Base-by-base conservation (phyloP, 92 coral and sea anemone species). In the Pocillopora grandis region DNA sequence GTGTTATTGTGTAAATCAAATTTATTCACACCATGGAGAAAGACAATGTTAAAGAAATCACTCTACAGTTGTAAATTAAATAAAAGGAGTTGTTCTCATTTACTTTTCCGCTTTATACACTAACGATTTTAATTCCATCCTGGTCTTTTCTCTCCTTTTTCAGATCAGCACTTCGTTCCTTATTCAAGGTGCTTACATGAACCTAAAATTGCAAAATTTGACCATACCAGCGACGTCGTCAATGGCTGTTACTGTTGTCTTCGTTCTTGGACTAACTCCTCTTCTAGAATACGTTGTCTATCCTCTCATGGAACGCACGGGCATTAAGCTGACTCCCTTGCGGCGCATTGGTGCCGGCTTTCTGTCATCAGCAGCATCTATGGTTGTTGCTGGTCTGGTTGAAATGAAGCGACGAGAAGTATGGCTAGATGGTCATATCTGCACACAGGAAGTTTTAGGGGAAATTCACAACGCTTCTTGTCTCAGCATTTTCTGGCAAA, bases 181-280 rank as follows among this genome's bases (percentile, higher is more conserved):
- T 55, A 87, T 92, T 58, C 99, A 97, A 84, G 99, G 91, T 23
- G 84, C 94, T 48, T 92, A 89, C 92, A 94, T 97, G 99, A 87
- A 58, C 13, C 84, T 94, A 11, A 19, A 83, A 20, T 21, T 91
- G 23, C 87, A 52, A 1, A 8, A 61, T 19, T 83, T 87, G 71
- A 62, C 72, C 66, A 16, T 84, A 6, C 88, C 88, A 66, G 76
- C 82, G 1, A 94, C 94, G 1, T 86, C 93, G 14, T 84, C 92
- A 12, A 57, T 89, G 12, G 58, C 89, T 20, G 84, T 92, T 63
- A 92, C 87, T 15, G 80, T 80, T 10, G 89, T 88, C 36, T 80
- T 81, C 2, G 86, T 91, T 8, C 86, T 94, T 17, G 1, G 70
- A 0, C 73, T 92, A 15, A 80, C 92, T 37, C 95, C 98, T 4